Base-by-base conservation (phyloP, 1,140 invertebrate genomes). In the Drosophila busckii region DNA sequence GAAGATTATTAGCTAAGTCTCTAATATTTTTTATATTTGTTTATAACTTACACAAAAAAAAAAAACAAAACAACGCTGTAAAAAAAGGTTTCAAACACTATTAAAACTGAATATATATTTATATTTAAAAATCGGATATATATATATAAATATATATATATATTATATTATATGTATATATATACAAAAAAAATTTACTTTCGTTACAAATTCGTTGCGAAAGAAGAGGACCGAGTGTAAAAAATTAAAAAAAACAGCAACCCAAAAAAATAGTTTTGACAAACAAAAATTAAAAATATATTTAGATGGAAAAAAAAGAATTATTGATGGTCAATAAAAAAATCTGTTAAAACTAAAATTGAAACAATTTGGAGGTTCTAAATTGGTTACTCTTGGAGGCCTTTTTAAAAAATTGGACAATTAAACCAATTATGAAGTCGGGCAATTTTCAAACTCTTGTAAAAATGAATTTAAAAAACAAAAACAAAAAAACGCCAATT, bases 241-340 rank as follows among this genome's bases (percentile, higher is more conserved):
- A 75, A 34, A 68, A 65, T 80, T 80, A 80, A 75, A 34, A 68
- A 65, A 68, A 68, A 28, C 35, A 32, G 31, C 69, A 66, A 69
- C 53, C n/a, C n/a, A n/a, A n/a, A 64, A 75, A 80, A 75, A 29
- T 82, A 82, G 54, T 66, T 58, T 75, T 82, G n/a, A n/a, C n/a
- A 69, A 80, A 82, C 19, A 82, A 73, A 80, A 46, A 59, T 52
- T 82, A 80, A 82, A 80, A 82, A 82, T 80, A 80, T 80, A 73
- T 65, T 59, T 54, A 49, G 45, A 67, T 58, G 48, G 46, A 64
- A 78, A 31, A 52, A 69, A 75, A 76, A 80, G 59, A 78, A 80
- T 67, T 82, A 62, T 80, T 80, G 73, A 82, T 80, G 73, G 82
- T 75, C 82, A 80, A 82, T 82, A 80, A 75, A 76, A 82, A 61